phyloP scores from a whole-genome alignment of 53 echinoderm and acorn worm genomes.

The Actinopyga echinites region DNA sequence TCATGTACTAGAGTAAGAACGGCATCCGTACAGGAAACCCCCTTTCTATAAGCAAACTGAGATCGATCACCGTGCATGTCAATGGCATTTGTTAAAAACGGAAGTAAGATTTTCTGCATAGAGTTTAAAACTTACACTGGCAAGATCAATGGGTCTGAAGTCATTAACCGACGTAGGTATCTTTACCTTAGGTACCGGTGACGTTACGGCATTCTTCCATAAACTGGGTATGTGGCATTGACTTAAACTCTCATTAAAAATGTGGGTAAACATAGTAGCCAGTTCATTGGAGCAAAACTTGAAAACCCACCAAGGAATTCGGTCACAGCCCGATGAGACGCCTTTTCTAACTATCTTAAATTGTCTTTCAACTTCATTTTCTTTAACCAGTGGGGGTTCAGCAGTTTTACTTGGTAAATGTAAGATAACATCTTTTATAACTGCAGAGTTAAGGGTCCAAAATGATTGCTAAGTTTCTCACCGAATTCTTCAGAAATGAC shows the following conservation, averaged over 20 bases:
- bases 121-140: not conserved
- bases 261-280: not conserved
- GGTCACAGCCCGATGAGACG: not conserved
- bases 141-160: not conserved
- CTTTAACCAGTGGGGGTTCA: not conserved
- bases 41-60: not conserved
- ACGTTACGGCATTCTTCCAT: not conserved
- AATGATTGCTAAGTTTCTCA: not conserved
- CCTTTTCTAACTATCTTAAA: not conserved
- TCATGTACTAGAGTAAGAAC: not conserved
- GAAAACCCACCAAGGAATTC: not conserved
- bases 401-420: not conserved
- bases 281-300: slow-evolving; percentile 7
- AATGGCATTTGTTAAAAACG: not conserved
- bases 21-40: not conserved
- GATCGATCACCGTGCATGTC: not conserved
- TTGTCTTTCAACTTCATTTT: not conserved
- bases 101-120: not conserved
- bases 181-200: not conserved
- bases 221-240: not conserved
- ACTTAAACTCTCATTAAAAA: slow-evolving; percentile 1
- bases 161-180: slow-evolving; percentile 3
- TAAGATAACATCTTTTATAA: not conserved
- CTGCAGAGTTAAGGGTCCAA: not conserved
- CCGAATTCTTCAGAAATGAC: not conserved